Evolutionary conservation across 2,888 invertebrate species (phyloP), one percentile per base, ranked within the genome.

Genomic region (Steromphala cineraria): DNA sequence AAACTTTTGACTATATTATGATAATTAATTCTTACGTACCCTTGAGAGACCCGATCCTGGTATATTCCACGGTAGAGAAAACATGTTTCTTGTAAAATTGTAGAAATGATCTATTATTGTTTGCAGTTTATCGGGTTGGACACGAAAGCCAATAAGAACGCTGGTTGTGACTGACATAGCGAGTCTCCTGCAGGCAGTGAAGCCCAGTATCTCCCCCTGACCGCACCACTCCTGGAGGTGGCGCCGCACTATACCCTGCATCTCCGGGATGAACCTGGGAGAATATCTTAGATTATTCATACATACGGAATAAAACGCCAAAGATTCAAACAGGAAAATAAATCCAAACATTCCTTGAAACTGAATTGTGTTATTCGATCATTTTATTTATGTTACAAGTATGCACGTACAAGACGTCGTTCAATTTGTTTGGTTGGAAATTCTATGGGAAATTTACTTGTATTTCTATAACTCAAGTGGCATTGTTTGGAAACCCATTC

Each of bases 31-130:
- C 8, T 10, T 24, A 17, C 10, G n/a, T 53, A 79, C 79, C 79
- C 71, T n/a, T 24, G 67, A n/a, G 52, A 79, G 53, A 13, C 53
- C 53, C 53, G 71, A 71, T 13, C 79, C 79, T n/a, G 79, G 79
- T 1, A 67, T 17, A 53, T 79, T 24, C 21, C 67, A 31, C 52
- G 79, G 79, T n/a, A 79, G 24, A 31, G 67, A 52, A 53, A 79
- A 79, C 17, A 67, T 15, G 19, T 67, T 67, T 28, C 40, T 36
- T 8, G 53, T 67, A 36, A 79, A 36, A 17, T n/a, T 79, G 21
- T 79, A 10, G 24, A 79, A 71, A 3, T 67, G 19, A 5, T 3
- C 24, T 17, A 71, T 53, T 19, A 79, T 67, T n/a, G 56, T n/a
- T 71, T 67, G n/a, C n/a, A 31, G 17, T 17, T 21, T 67, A 31